Base-by-base conservation (phyloP, 2,888 invertebrate species). In the Hymenopus coronatus region DNA sequence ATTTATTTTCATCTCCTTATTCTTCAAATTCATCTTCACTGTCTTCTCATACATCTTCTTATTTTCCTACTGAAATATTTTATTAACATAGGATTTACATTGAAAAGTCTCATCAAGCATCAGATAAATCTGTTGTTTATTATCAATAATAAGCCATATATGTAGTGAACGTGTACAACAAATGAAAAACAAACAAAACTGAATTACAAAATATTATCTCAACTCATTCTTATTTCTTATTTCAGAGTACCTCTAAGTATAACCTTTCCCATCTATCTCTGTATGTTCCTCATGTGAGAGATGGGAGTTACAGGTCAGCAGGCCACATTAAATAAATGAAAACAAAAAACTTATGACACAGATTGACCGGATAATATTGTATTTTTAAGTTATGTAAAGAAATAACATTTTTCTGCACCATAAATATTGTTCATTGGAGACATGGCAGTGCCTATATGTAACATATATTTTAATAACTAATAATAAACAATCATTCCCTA, bases 371-470 rank as follows among this genome's bases (percentile, higher is more conserved):
- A 70, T 20, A 70, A 70, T 70, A 70, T 25, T 70, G 20, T 70
- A 70, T 70, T 70, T 70, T 70, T 70, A 70, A 70, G 54, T 70
- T 70, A 70, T 70, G 54, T 20, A 70, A 70, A 70, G 54, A 70
- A 70, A 70, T 70, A 54, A 54, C 54, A 70, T 70, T 70, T 85
- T 88, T 88, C 82, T 88, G 33, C 83, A 33, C 81, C 33, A 87
- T 88, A 40, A 82, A 83, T 84, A 84, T 88, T 70, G 84, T 88
- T 82, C 30, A 33, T 87, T 33, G 33, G 87, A 30, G 33, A 40
- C 88, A 70, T 88, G 88, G 88, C 88, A 88, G 88, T 88, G 88
- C 88, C 88, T 88, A 88, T 88, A 88, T 88, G 54, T 88, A 88
- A 87, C 82, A 87, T 82, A 82, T 87, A 86, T 40, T 82, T 87